Conservation (phyloP, 1,140 invertebrate species). For the Halyomorpha halys region DNA sequence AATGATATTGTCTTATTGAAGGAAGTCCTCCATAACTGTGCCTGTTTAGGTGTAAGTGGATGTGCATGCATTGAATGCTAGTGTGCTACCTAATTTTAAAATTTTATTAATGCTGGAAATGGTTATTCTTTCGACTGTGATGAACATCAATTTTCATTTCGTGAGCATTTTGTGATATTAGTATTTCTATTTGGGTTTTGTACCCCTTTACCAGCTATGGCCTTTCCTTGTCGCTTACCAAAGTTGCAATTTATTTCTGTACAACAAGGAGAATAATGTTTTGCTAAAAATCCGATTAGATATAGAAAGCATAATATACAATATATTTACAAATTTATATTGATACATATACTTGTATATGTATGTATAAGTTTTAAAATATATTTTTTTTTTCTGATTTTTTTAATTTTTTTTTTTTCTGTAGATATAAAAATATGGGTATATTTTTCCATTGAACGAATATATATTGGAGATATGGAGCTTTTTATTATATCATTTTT, state of each 20-base stretch:
- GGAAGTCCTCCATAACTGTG: neutral
- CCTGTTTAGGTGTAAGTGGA: no score
- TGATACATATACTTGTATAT: neutral
- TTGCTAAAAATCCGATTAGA: neutral
- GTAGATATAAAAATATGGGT: no score
- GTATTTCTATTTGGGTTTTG: constrained; percentile 3
- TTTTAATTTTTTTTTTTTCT: neutral
- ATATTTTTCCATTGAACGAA: no score
- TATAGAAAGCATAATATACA: neutral
- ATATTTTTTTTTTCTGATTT: neutral
- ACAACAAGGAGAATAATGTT: constrained; percentile 17
- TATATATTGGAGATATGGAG: no score
- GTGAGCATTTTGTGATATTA: constrained; percentile 5
- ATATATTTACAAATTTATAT: neutral
- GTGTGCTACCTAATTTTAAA: neutral
- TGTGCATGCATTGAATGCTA: no score
- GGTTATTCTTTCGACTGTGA: constrained; percentile 5
- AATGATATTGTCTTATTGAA: neutral
- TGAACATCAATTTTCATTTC: constrained; percentile 18
- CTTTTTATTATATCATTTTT: no score
- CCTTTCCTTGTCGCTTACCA: constrained; percentile 13
- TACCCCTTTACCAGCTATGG: constrained; percentile 3
- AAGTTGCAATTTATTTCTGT: constrained; percentile 18
- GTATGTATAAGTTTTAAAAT: neutral
- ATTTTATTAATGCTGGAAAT: constrained; percentile 10